Evolutionary conservation across 2,113 vertebrate species (phyloP).

Genomic region (Podarcis muralis): DNA sequence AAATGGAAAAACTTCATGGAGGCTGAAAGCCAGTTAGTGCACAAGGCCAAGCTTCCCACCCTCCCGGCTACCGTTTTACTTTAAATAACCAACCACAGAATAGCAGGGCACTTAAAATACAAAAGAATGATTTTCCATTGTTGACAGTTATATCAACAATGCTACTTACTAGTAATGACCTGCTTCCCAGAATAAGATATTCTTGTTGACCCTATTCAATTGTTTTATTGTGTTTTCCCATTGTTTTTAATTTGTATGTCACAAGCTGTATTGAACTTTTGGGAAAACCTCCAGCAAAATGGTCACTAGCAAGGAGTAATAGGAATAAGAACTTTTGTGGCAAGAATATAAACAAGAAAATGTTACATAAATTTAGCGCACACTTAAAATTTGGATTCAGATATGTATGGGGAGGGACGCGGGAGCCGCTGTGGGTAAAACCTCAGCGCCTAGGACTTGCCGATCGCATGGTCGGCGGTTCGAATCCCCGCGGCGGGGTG

Average conservation of each 20-base stretch:
- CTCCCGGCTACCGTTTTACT: too few species aligned
- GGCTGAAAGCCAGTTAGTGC: neutral
- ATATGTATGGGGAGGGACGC: neutral
- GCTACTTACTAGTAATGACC: neutral
- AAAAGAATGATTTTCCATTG: neutral
- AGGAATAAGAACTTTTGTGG: too few species aligned
- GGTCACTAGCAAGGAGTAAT: neutral
- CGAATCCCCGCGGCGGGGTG: too few species aligned
- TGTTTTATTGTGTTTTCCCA: neutral
- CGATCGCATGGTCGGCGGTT: too few species aligned
- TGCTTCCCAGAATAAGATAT: neutral
- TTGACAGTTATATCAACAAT: neutral
- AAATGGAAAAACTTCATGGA: neutral
- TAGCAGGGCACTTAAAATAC: neutral
- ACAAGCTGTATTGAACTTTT: too few species aligned
- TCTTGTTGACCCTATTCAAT: neutral
- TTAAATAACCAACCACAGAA: too few species aligned
- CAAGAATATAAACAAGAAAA: too few species aligned
- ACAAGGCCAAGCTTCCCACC: neutral
- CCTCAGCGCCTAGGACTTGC: too few species aligned
- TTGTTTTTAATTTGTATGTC: neutral
- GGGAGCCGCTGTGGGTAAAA: too few species aligned
- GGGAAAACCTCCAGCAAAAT: neutral
- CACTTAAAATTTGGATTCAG: neutral
- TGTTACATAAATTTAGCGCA: too few species aligned